Evolutionary conservation across 2,797 vertebrate species (phyloP).

Genomic region (Mormyrus hasselquistii): DNA sequence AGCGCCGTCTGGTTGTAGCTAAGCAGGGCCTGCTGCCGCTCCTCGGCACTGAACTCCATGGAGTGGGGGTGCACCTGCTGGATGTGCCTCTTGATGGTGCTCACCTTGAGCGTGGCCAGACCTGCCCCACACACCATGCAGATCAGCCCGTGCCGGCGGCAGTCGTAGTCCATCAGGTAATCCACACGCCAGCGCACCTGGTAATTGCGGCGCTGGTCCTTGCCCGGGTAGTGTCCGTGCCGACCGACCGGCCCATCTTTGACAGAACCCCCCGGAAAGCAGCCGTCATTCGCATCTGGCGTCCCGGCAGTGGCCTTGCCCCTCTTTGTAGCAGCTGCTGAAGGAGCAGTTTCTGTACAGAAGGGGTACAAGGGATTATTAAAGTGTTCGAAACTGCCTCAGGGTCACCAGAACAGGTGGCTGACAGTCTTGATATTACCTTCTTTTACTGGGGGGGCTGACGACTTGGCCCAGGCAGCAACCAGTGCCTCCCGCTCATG

Average conservation of each 20-base stretch:
- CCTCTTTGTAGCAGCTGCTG: conserved; percentile 5
- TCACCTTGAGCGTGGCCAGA: conserved; percentile 73
- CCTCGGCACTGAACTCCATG: conserved; percentile 66
- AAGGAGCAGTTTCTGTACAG: conserved; percentile 38
- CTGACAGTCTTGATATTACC: conserved; percentile 41
- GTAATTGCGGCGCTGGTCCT: conserved; percentile 78
- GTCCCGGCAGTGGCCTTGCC: conserved; percentile 16
- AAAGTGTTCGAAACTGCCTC: not conserved
- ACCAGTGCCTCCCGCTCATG: conserved; percentile 70
- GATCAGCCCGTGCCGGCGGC: conserved; percentile 70
- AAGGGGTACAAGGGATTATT: not conserved
- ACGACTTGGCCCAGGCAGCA: conserved; percentile 75
- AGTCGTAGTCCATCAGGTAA: conserved; percentile 87
- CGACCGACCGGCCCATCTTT: conserved; percentile 25
- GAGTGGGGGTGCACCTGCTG: conserved; percentile 84
- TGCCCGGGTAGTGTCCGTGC: conserved; percentile 66
- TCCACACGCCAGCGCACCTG: conserved; percentile 79
- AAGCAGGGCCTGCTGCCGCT: conserved; percentile 71
- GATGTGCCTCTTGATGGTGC: conserved; percentile 79
- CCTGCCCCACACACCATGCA: conserved; percentile 78
- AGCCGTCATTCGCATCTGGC: conserved; percentile 31
- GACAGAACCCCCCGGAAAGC: conserved; percentile 19
- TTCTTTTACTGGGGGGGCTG: conserved; percentile 33
- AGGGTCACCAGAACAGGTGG: not conserved
- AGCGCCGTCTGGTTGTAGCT: conserved; percentile 69